Base-by-base conservation (phyloP, 2,113 vertebrate genomes). In the Paradoxurus hermaphroditus region DNA sequence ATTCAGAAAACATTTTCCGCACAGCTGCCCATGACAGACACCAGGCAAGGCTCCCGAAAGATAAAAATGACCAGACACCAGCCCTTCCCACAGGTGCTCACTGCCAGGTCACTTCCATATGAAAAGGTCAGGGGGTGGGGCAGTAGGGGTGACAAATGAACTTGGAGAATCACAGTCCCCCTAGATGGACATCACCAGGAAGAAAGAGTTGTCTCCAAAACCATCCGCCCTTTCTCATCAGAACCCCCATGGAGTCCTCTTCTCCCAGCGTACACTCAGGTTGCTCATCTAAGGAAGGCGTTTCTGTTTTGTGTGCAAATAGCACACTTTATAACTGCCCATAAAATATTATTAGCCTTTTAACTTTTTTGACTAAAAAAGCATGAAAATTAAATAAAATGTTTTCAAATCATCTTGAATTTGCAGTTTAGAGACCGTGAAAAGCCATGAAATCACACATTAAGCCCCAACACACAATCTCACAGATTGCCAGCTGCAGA, bases 331-430 rank as follows among this genome's bases (percentile, higher is more conserved):
- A 89, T 93, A n/a, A 11, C 81, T 83, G 83, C 86, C 77, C 88
- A 49, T 25, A 75, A 77, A 93, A 91, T 79, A 94, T 77, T 59
- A 91, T 90, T 96, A 97, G 97, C 92, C 95, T 91, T 89, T 98
- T 95, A 97, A 79, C 41, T 81, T 97, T 95, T 97, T 92, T 83
- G 53, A 95, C 96, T 92, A 73, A 98, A 97, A 90, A 95, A 98
- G 93, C 95, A 89, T 97, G 96, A 93, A 97, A 98, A 97, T 97
- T 97, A 94, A 97, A 94, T 97, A 95, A 98, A 97, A 41, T 63
- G 6, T 41, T 86, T 95, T 98, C 83, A 56, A 73, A 31, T 97
- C 75, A 94, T 97, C 96, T 82, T 91, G 89, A 78, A 95, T 95
- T 97, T 96, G 93, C 94, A 91, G 72, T 83, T 88, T 96, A 97